phyloP scores from a whole-genome alignment of 2,113 vertebrate genomes.

The Psilopogon haemacephalus region DNA sequence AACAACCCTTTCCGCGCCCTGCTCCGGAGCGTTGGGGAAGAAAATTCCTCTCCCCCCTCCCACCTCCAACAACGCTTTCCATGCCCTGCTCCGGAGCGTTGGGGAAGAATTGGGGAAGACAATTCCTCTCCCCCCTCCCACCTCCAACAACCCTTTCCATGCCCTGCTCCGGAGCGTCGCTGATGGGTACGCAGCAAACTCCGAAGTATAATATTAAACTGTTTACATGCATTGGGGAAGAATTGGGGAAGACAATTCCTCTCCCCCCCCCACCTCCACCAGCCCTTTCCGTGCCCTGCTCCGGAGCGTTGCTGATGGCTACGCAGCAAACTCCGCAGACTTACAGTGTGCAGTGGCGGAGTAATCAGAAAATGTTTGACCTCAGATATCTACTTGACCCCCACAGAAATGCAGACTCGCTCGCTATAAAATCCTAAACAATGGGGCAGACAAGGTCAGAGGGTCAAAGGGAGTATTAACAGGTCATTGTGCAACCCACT shows the following conservation, averaged over 20 bases:
- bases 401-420: constrained; percentile 81
- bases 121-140: too few relatives aligned
- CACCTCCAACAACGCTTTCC: too few relatives aligned
- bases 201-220: constrained; percentile 85
- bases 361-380: constrained; percentile 84
- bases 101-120: too few relatives aligned
- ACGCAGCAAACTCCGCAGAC: constrained; percentile 57
- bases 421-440: constrained; percentile 93
- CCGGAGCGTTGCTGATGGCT: constrained; percentile 63
- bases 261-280: constrained; percentile 38
- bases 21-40: too few relatives aligned
- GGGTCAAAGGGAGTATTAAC: constrained; percentile 97
- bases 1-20: too few relatives aligned
- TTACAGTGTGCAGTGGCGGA: constrained; percentile 62
- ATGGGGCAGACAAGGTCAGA: constrained; percentile 97
- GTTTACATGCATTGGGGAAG: constrained; percentile 79
- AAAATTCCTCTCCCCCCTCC: too few relatives aligned
- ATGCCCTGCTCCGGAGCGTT: too few relatives aligned
- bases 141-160: too few relatives aligned
- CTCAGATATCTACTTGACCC: constrained; percentile 93
- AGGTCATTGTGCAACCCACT: constrained; percentile 98
- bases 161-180: too few relatives aligned
- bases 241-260: too few relatives aligned
- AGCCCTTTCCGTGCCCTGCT: constrained; percentile 40
- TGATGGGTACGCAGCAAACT: too few relatives aligned